A percentile compares a stretch with the other conserved stretches of the same genome.
These are phyloP conservation scores for Epizoanthus rinbou DNA, from an alignment of 92 coral and sea anemone species.

Conservation along the genomic window DNA sequence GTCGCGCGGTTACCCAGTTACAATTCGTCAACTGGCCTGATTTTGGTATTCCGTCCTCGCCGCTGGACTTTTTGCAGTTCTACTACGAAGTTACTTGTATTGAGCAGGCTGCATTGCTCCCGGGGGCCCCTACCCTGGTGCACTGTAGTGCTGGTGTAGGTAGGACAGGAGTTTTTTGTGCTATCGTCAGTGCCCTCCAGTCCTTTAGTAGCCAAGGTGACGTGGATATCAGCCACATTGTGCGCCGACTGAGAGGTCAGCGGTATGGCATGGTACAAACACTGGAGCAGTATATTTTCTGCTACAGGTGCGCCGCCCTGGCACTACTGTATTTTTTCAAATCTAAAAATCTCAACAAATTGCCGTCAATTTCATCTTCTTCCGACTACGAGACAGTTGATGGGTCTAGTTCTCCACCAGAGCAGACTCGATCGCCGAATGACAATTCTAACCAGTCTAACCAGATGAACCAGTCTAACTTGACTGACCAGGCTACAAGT, in stretches of 20 bases:
- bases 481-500: not conserved
- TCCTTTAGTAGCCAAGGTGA: conserved; percentile 49
- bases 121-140: conserved; percentile 55
- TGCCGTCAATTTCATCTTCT: conserved; percentile 37
- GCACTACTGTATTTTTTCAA: conserved; percentile 54
- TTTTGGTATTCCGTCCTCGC: conserved; percentile 61
- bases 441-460: not conserved
- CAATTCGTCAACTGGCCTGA: conserved; percentile 66
- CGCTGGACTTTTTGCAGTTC: conserved; percentile 54
- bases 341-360: conserved; percentile 25
- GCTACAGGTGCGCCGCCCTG: conserved; percentile 56
- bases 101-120: conserved; percentile 37
- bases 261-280: conserved; percentile 67
- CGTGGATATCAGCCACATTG: conserved; percentile 45
- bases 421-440: not conserved
- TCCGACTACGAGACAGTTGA: conserved; percentile 24
- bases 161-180: conserved; percentile 58
- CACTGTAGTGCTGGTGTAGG: conserved; percentile 73
- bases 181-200: conserved; percentile 52
- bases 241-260: conserved; percentile 55
- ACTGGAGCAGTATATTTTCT: conserved; percentile 59
- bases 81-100: conserved; percentile 47
- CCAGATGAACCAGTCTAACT: conserved; percentile 21
- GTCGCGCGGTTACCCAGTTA: conserved; percentile 52
- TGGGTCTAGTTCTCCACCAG: not conserved